These are phyloP conservation scores for Deilephila porcellus DNA, from an alignment of 2,888 invertebrate species.

Conservation along the genomic window DNA sequence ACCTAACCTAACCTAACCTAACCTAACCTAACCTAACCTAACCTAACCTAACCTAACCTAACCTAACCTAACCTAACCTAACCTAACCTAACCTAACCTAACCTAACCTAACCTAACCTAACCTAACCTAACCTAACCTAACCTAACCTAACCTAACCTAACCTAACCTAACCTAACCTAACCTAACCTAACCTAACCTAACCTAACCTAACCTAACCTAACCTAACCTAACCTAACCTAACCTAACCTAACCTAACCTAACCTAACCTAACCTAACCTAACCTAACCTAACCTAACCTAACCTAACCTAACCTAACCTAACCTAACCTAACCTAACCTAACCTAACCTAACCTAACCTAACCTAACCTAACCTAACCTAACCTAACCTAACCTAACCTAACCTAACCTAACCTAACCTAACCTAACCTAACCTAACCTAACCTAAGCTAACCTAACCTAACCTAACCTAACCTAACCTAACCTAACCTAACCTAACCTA, in stretches of 20 bases:
- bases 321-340: slow-evolving; percentile 6
- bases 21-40: slow-evolving; percentile 39
- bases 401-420: slow-evolving; percentile 6
- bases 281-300: slow-evolving; percentile 6
- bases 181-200: slow-evolving; percentile 38
- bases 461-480: slow-evolving; percentile 29
- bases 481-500: slow-evolving; percentile 29
- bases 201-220: slow-evolving; percentile 39
- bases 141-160: slow-evolving; percentile 43
- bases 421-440: slow-evolving; percentile 6
- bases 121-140: slow-evolving; percentile 43
- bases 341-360: slow-evolving; percentile 6
- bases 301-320: slow-evolving; percentile 6
- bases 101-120: slow-evolving; percentile 44
- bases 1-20: slow-evolving; percentile 37
- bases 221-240: slow-evolving; percentile 38
- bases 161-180: slow-evolving; percentile 39
- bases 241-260: slow-evolving; percentile 30
- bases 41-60: slow-evolving; percentile 38
- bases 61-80: slow-evolving; percentile 37
- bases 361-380: slow-evolving; percentile 6
- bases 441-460: slow-evolving; percentile 17
- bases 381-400: slow-evolving; percentile 6
- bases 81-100: slow-evolving; percentile 40
- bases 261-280: slow-evolving; percentile 6